Conservation (phyloP, 2,113 vertebrate species). For the Eonycteris spelaea region DNA sequence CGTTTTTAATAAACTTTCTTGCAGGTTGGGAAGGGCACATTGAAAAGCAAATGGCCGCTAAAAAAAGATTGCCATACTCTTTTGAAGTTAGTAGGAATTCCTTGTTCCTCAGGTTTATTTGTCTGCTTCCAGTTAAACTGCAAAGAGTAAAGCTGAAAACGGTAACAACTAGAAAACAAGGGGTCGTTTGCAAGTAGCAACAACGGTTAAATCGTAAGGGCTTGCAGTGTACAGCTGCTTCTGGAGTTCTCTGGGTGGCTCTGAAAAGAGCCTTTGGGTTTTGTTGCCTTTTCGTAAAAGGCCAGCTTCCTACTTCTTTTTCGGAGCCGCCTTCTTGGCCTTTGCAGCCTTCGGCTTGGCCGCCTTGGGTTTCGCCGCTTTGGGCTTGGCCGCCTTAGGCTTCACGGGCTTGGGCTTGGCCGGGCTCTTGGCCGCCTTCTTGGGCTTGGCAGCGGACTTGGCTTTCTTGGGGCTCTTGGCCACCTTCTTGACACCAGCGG, state of each 20-base stretch:
- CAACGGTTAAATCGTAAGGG: no score
- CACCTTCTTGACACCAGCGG: slow-evolving; percentile 44
- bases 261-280: slow-evolving; percentile 82
- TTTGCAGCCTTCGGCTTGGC: slow-evolving; percentile 70
- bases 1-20: no score
- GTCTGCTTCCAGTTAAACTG: no score
- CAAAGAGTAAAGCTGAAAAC: no score
- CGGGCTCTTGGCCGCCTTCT: slow-evolving; percentile 62
- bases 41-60: no score
- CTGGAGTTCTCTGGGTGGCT: slow-evolving; percentile 65
- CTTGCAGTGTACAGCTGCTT: neutral
- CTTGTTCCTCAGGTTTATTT: no score
- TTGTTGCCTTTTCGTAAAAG: neutral
- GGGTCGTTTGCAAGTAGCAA: no score
- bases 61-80: no score
- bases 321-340: slow-evolving; percentile 65
- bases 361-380: slow-evolving; percentile 23
- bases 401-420: slow-evolving; percentile 75
- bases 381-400: slow-evolving; percentile 69
- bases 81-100: no score
- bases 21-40: no score
- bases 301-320: slow-evolving; percentile 73
- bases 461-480: slow-evolving; percentile 66
- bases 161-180: no score
- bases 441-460: slow-evolving; percentile 50